A percentile compares a stretch with the other conserved stretches of the same genome.
These are phyloP conservation scores for Catocala nupta DNA, from an alignment of 2,888 invertebrate genomes.

Conservation along the genomic window DNA sequence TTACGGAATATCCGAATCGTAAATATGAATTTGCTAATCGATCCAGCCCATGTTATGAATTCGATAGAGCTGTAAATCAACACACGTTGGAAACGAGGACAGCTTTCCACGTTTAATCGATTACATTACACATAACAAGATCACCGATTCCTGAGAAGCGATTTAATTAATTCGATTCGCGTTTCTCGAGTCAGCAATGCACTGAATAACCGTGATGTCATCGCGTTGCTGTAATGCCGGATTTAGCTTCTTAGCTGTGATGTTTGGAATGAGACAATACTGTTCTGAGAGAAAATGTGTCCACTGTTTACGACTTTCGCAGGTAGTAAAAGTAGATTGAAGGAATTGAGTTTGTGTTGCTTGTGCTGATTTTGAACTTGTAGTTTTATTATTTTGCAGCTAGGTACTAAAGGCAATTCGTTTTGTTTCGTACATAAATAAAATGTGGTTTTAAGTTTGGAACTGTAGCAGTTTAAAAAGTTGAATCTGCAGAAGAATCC, in stretches of 20 bases:
- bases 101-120: slow-evolving; percentile 18
- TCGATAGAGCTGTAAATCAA: not conserved
- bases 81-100: slow-evolving; percentile 6
- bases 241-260: slow-evolving; percentile 22
- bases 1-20: slow-evolving; percentile 1
- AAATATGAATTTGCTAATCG: slow-evolving; percentile 2
- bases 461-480: too few species aligned
- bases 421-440: too few species aligned
- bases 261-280: slow-evolving; percentile 10
- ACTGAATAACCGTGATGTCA: slow-evolving; percentile 49
- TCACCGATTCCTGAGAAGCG: slow-evolving; percentile 22
- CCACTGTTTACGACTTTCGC: slow-evolving; percentile 11
- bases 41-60: not conserved
- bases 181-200: slow-evolving; percentile 31
- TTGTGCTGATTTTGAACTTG: too few species aligned
- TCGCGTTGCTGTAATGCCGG: slow-evolving; percentile 31
- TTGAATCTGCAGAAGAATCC: too few species aligned
- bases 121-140: slow-evolving; percentile 26
- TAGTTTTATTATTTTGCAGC: too few species aligned
- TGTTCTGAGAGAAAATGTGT: slow-evolving; percentile 20
- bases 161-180: slow-evolving; percentile 34
- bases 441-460: too few species aligned
- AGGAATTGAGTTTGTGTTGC: slow-evolving; percentile 1
- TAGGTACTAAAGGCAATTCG: not conserved
- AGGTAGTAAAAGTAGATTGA: slow-evolving; percentile 16